These are phyloP conservation scores for Mus musculus DNA, from an alignment of 2,113 vertebrate species.

Conservation along the genomic window DNA sequence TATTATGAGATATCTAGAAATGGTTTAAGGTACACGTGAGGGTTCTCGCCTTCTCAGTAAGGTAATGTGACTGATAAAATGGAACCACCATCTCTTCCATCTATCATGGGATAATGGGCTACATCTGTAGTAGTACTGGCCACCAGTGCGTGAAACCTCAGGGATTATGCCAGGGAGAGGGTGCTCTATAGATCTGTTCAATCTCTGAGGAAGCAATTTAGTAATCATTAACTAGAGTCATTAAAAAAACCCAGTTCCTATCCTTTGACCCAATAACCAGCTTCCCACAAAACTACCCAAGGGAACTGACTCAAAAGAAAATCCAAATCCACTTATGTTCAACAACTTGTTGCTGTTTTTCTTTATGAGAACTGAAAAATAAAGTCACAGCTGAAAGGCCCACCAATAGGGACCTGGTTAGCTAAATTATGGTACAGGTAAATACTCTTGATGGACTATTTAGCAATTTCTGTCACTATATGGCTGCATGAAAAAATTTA, in stretches of 20 bases:
- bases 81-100: neutral
- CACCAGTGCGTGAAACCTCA: neutral
- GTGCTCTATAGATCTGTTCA: constrained; percentile 31
- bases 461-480: neutral
- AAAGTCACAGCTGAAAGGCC: neutral
- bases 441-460: neutral
- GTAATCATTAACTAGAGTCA: constrained; percentile 75
- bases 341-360: constrained; percentile 2
- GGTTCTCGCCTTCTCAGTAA: neutral
- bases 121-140: neutral
- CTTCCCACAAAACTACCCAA: constrained; percentile 54
- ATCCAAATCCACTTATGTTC: neutral
- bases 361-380: constrained; percentile 2
- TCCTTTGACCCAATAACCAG: constrained; percentile 68
- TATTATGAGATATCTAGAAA: neutral
- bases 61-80: neutral
- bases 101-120: neutral
- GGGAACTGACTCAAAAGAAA: constrained; percentile 48
- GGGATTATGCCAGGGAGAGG: neutral
- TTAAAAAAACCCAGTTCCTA: constrained; percentile 56
- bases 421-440: constrained; percentile 4
- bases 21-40: neutral
- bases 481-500: neutral
- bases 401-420: neutral
- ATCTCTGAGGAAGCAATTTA: constrained; percentile 60